Base-by-base conservation (phyloP, 2,113 vertebrate genomes). In the Pollimyrus isidori region DNA sequence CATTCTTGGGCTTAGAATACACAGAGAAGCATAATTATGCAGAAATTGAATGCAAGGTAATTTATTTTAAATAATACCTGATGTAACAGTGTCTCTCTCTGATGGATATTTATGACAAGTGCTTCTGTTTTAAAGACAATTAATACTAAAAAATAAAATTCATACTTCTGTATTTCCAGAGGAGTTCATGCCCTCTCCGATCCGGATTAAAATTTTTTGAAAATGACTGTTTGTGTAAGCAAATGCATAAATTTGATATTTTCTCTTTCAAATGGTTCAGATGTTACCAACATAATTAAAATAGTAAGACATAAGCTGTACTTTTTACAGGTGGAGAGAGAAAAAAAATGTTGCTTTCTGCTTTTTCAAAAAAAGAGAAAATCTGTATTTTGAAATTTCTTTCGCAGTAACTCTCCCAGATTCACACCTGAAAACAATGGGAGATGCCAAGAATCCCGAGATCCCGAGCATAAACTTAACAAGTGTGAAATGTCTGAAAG, bases 361-460 rank as follows among this genome's bases (percentile, higher is more conserved):
- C 86, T 56, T 42, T 13, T 39, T 45, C 26, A 30, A 30, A 58
- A 46, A 65, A 45, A 19, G 52, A 49, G 21, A 50, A 87, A 42
- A 87, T 87, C 53, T 45, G 53, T n/a, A n/a, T 69, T 69, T 11
- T 26, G 62, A 65, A 53, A 87, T 58, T 62, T 62, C 52, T 87
- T 87, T 87, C 52, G 45, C 87, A 56, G 30, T 35, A 87, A 42
- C 39, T 87, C 39, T 42, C 52, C 87, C 39, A 58, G 7, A 62
- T 87, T 87, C 87, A 87, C 87, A 87, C 35, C 87, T 62, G 56
- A 87, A 87, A n/a, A 42, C 56, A 87, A 50, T 39, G 7, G 45
- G 82, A 87, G 30, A 65, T 62, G 53, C 52, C 85, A 87, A 35
- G n/a, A 48, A 87, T 19, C n/a, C 50, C 21, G 85, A 86, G 45